These are phyloP conservation scores for Arvicanthis niloticus DNA, from an alignment of 2,113 vertebrate genomes.

Conservation along the genomic window DNA sequence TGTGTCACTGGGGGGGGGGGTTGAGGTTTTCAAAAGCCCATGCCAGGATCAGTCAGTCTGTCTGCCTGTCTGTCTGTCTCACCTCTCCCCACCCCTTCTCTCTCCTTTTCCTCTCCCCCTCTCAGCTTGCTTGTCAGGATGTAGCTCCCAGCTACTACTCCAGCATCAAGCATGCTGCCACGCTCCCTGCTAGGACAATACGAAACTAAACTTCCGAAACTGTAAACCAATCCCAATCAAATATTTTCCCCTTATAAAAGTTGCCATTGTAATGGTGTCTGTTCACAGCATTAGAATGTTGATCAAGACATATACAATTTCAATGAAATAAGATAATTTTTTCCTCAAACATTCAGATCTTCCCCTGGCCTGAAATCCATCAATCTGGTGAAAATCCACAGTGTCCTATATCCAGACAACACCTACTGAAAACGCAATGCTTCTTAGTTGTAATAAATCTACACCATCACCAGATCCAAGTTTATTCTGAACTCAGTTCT, in stretches of 20 bases:
- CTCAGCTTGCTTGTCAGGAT: too few relatives aligned
- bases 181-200: not conserved
- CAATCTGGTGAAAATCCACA: not conserved
- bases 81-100: too few relatives aligned
- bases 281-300: not conserved
- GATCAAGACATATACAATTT: not conserved
- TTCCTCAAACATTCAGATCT: not conserved
- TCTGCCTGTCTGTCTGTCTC: too few relatives aligned
- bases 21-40: not conserved
- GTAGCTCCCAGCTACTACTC: not conserved
- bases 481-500: slow-evolving; percentile 6
- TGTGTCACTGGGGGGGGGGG: not conserved
- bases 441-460: not conserved
- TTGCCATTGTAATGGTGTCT: not conserved
- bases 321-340: slow-evolving; percentile 17
- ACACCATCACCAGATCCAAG: not conserved
- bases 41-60: not conserved
- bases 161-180: not conserved
- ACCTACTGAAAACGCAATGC: not conserved
- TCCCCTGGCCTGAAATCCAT: not conserved
- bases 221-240: not conserved
- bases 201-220: not conserved
- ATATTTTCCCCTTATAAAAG: not conserved
- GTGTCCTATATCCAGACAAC: not conserved
- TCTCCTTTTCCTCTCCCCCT: not conserved